Evolutionary conservation across 2,113 vertebrate species (phyloP), one percentile per base, ranked within the genome.

Genomic region (Anoura caudifer): DNA sequence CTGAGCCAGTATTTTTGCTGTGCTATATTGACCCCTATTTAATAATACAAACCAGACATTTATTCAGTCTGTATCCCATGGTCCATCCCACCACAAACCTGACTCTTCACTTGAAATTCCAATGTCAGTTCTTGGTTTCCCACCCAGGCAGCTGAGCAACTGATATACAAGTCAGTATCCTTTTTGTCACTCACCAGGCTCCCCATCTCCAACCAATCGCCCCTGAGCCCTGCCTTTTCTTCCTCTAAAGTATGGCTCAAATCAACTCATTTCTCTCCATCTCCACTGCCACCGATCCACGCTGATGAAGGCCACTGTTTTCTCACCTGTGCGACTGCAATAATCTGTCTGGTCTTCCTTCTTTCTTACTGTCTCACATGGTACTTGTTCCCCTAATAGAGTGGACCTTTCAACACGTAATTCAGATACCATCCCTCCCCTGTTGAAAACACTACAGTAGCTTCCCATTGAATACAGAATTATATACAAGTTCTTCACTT

Each of bases 171-270:
- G 13, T 61, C 70, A 90, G 1, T 52, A 36, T n/a, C 65, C 36
- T 80, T 73, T 54, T n/a, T 59, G 36, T 36, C 38, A 85, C 7
- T 81, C 16, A 31, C 76, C 13, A 54, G 24, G 28, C 50, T 81
- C 50, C 52, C 65, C 0, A 16, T 16, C 45, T 19, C 36, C 33
- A 31, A 15, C 4, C 69, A 36, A 5, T 92, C 45, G 47, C 24
- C 43, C 56, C 3, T 20, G 26, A 72, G 24, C 45, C 17, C 54
- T 54, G 36, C 43, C 65, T 24, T 13, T n/a, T 28, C 41, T 84
- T 92, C 65, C 63, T 67, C 38, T 90, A 70, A 94, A 79, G 38
- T 56, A 20, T 19, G 77, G 28, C 67, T 94, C 65, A 43, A 1
- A 63, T 52, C 24, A 45, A 33, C 77, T 85, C 26, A 9, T 33